phyloP scores from a whole-genome alignment of 2,888 invertebrate genomes.

The Thyatira batis region DNA sequence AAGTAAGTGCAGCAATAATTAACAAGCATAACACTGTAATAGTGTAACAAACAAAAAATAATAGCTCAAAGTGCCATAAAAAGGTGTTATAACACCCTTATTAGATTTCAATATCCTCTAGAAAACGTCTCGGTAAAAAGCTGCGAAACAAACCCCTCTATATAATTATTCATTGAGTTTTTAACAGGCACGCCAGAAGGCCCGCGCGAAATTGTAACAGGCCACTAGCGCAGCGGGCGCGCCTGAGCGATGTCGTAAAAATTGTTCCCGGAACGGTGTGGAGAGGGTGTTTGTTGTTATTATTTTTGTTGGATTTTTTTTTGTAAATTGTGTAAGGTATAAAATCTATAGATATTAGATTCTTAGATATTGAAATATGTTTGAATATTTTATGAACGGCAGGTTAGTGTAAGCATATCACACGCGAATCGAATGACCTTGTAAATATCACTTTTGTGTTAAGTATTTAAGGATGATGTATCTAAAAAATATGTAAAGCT shows the following conservation, averaged over 20 bases:
- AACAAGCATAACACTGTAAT: too few species aligned
- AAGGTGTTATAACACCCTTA: not conserved
- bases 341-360: too few species aligned
- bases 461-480: too few species aligned
- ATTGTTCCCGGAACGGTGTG: conserved; percentile 48
- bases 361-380: too few species aligned
- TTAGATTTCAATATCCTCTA: not conserved
- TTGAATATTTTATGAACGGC: too few species aligned
- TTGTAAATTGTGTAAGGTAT: too few species aligned
- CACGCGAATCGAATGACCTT: too few species aligned
- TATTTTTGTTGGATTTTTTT: not conserved
- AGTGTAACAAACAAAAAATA: not conserved
- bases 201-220: conserved; percentile 70
- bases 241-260: conserved; percentile 75
- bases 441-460: too few species aligned
- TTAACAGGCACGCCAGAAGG: conserved; percentile 73
- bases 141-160: conserved; percentile 36
- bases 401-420: too few species aligned
- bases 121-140: not conserved
- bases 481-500: too few species aligned
- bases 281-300: conserved; percentile 36
- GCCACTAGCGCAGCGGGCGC: conserved; percentile 58
- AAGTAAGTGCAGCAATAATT: too few species aligned
- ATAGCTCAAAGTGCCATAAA: not conserved
- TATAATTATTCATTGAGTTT: conserved; percentile 81